Base-by-base conservation (phyloP, 1,140 invertebrate species). In the Rhizoglyphus robini region DNA sequence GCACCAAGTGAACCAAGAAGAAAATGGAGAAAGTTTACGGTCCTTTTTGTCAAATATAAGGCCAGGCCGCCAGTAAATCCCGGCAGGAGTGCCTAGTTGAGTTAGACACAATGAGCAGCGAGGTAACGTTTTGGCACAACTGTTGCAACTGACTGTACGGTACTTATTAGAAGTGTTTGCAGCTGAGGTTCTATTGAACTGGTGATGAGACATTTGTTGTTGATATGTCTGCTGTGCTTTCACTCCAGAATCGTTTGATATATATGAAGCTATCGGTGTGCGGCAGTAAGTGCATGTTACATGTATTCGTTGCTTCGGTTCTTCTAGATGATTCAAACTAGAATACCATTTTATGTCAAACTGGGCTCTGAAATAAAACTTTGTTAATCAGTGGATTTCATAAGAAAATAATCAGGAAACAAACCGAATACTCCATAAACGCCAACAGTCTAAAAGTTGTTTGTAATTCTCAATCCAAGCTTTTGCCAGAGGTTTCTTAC, bases 1-100 rank as follows among this genome's bases (percentile, higher is more conserved):
- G 76, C 94, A 98, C 93, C 93, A 98, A 15, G 90, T 90, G 74
- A 96, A 96, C 93, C 93, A 97, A 69, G 84, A 85, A 13, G 81
- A 81, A 73, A 78, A 75, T 57, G 70, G 67, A 32, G 72, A 71
- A n/a, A 74, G 57, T 54, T 74, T 74, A 47, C 66, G 69, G 38
- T 68, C 64, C 23, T 15, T 49, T 57, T 57, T 62, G 13, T 36
- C n/a, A 25, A 32, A 67, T 13, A 36, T 36, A 30, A 69, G 3
- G 46, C 29, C 38, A 32, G 30, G 18, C 46, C 69, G 20, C 62
- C 65, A 67, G 46, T 66, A 63, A 8, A 66, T 11, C 4, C 78
- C 76, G 1, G 81, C 78, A 1, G 79, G 74, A 25, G 89, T 90
- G 25, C 91, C 92, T 84, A 96, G 88, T 73, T 95, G 86, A 74